A percentile compares a stretch with the other conserved stretches of the same genome.
Conservation (phyloP, 1,140 invertebrate species). For the Drosophila prosaltans region DNA sequence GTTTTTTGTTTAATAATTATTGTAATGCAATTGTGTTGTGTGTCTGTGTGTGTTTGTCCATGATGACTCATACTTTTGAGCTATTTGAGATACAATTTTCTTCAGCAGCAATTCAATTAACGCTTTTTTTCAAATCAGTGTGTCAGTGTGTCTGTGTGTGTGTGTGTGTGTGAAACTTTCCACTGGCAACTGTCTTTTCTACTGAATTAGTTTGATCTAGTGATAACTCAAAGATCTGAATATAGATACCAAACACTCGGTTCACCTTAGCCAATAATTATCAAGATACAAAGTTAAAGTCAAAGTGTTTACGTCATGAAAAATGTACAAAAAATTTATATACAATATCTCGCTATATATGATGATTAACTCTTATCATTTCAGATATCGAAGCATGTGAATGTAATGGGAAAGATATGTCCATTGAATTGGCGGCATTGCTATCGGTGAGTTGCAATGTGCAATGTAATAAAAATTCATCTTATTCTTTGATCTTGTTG, state of each 20-base stretch:
- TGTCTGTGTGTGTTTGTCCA: constrained; percentile 35
- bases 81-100: constrained; percentile 4
- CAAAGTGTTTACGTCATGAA: not conserved
- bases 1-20: constrained; percentile 35
- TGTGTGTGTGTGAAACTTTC: not conserved
- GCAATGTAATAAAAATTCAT: too few species aligned
- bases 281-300: not conserved
- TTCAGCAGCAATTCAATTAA: constrained; percentile 2
- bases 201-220: constrained; percentile 4
- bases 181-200: not conserved
- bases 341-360: too few species aligned
- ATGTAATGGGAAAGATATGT: too few species aligned
- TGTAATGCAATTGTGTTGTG: constrained; percentile 42
- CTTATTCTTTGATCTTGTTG: too few species aligned
- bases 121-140: not conserved
- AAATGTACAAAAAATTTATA: too few species aligned
- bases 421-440: too few species aligned
- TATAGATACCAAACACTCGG: not conserved
- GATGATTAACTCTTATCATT: too few species aligned
- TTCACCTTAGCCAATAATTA: not conserved
- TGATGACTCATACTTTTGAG: constrained; percentile 7
- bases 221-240: not conserved
- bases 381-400: too few species aligned
- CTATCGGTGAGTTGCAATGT: too few species aligned
- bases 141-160: not conserved